phyloP scores from a whole-genome alignment of 1,140 invertebrate species.

The Calliopsis andreniformis region DNA sequence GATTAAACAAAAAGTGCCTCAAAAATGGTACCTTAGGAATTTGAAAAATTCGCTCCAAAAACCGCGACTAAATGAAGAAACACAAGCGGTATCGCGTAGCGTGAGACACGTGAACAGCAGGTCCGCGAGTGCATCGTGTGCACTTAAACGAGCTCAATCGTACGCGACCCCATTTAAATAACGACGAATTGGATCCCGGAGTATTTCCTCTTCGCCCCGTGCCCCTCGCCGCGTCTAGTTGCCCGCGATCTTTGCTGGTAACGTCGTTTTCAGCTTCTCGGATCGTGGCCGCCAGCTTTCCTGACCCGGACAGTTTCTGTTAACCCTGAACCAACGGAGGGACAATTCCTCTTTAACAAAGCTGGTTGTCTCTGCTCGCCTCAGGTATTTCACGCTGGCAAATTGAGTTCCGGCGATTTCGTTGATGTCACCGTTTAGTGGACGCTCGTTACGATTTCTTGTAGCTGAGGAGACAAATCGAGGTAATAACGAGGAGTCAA shows the following conservation, averaged over 20 bases:
- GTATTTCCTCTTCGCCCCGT: constrained; percentile 31
- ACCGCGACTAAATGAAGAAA: background rate
- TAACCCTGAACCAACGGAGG: no score
- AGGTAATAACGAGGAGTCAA: background rate
- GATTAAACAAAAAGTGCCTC: no score
- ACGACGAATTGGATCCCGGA: constrained; percentile 46
- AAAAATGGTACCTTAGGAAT: no score
- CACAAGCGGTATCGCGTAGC: background rate
- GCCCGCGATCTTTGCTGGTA: constrained; percentile 6
- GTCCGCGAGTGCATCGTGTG: constrained; percentile 30
- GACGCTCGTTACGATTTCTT: background rate
- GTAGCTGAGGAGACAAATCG: background rate
- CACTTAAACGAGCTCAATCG: constrained; percentile 51
- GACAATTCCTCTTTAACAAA: no score
- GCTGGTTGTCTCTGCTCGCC: background rate
- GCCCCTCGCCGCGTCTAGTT: background rate
- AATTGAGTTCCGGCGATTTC: constrained; percentile 7
- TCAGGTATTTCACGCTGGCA: background rate
- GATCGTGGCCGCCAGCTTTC: background rate
- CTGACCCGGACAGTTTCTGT: background rate
- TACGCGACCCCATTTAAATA: constrained; percentile 50
- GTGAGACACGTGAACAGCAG: constrained; percentile 31
- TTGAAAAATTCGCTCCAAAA: no score
- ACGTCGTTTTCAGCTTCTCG: constrained; percentile 5
- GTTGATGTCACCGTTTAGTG: background rate